Base-by-base conservation (phyloP, 2,888 invertebrate species). In the Cosmopolites sordidus region DNA sequence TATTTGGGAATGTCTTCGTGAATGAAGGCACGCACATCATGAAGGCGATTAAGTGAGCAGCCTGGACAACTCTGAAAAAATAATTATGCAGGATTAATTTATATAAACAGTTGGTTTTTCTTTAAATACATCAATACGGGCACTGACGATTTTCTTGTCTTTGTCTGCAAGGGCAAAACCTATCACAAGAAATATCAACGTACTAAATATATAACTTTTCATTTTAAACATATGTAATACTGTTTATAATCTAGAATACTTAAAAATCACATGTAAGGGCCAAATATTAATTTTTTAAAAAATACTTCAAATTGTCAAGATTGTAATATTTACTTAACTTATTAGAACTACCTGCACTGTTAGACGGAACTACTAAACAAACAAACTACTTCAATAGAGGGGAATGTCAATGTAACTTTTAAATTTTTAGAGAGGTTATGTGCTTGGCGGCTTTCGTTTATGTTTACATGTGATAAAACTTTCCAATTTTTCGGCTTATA, bases 1-100 rank as follows among this genome's bases (percentile, higher is more conserved):
- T 84, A 86, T 30, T 74, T 71, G 1, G 83, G 83, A n/a, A 86
- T 74, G 65, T 87, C 87, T 48, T 84, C 78, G 70, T 81, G 81
- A 14, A 86, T 79, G 64, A 86, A 87, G 49, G 75, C 70, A 66
- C 82, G 84, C 5, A 86, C 82, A 64, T 86, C 82, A 0, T 81
- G 79, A 37, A 85, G 73, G 49, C 84, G 76, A 64, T 85, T 85
- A 49, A 87, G 68, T 1, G 80, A 79, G 66, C 86, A 86, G 41
- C 86, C 84, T 62, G 81, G 76, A 70, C 86, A 87, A 64, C 82
- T 85, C 86, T 87, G 17, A 48, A 44, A 43, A 16, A 27, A 44
- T 16, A 43, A 44, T 22, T n/a, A n/a, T 45, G 15, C 15, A 45
- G 16, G 17, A 37, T 12, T 18, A 39, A 17, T 39, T 45, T 22